A percentile compares a stretch with the other conserved stretches of the same genome.
These are phyloP conservation scores for Halichondria panicea DNA, from an alignment of 37 sponge, comb jelly and placozoan genomes.

Conservation along the genomic window DNA sequence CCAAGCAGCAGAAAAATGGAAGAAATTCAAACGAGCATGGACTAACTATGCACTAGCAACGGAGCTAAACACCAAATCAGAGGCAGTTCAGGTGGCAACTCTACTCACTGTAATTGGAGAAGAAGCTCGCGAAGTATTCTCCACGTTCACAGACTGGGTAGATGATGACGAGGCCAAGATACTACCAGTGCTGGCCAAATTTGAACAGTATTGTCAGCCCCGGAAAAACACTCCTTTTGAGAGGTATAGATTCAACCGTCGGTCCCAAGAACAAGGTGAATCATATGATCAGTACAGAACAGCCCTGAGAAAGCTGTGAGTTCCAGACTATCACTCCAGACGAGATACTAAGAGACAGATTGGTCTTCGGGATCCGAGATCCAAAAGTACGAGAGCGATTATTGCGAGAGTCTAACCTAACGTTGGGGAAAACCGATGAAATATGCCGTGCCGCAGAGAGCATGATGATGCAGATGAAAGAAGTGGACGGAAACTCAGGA, in stretches of 20 bases:
- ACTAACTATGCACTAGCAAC: constrained; percentile 28
- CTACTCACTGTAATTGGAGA: constrained; percentile 40
- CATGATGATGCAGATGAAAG: constrained; percentile 16
- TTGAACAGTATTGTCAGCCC: constrained; percentile 33
- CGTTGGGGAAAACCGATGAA: constrained; percentile 22
- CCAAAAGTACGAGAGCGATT: constrained; percentile 28
- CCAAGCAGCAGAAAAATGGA: constrained; percentile 40
- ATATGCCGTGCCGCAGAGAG: constrained; percentile 47
- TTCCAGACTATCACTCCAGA: constrained; percentile 26
- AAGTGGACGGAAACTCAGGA: no score
- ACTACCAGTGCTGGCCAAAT: constrained; percentile 17
- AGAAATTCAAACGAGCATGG: constrained; percentile 31
- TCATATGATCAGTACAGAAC: constrained; percentile 45
- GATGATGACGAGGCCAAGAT: constrained; percentile 34
- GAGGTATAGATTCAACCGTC: constrained; percentile 38
- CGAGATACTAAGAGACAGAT: constrained; percentile 29
- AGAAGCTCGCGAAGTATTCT: constrained; percentile 41
- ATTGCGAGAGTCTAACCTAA: constrained; percentile 22
- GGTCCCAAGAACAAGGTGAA: constrained; percentile 30
- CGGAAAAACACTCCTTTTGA: constrained; percentile 31
- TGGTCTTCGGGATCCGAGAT: constrained; percentile 33
- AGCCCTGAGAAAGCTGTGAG: constrained; percentile 10
- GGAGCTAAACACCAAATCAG: constrained; percentile 20
- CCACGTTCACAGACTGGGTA: constrained; percentile 36
- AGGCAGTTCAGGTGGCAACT: constrained; percentile 26